Evolutionary conservation across 2,888 invertebrate species (phyloP).

Genomic region (Fragum fragum): DNA sequence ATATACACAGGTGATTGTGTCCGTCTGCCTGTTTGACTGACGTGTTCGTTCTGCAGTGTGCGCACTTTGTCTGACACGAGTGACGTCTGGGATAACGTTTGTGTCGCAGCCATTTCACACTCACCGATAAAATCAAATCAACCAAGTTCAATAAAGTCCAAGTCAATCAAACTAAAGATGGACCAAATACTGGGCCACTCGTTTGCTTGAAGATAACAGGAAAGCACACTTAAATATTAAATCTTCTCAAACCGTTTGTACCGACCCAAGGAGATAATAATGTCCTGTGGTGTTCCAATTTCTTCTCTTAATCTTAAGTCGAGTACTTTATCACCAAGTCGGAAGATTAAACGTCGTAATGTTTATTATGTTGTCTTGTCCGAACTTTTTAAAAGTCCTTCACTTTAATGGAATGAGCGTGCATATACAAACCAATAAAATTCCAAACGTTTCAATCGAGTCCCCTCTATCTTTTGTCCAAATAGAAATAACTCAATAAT

Average conservation of each 20-base stretch:
- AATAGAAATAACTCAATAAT: not conserved
- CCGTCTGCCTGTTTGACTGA: constrained; percentile 33
- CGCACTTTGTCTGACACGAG: constrained; percentile 47
- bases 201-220: constrained; percentile 13
- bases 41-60: constrained; percentile 8
- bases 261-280: constrained; percentile 1
- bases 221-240: not conserved
- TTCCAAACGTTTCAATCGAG: constrained; percentile 8
- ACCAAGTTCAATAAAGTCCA: not conserved
- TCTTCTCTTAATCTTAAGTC: constrained; percentile 9
- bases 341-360: constrained; percentile 15
- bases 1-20: constrained; percentile 63
- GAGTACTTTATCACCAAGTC: constrained; percentile 11
- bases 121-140: not conserved
- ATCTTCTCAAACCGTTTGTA: not conserved
- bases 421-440: constrained; percentile 19
- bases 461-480: not conserved
- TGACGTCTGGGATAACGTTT: constrained; percentile 49
- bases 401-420: constrained; percentile 26
- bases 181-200: constrained; percentile 2
- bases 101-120: constrained; percentile 39
- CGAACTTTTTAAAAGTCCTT: not conserved
- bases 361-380: constrained; percentile 26
- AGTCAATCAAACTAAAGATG: constrained; percentile 4
- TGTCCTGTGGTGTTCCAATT: constrained; percentile 10